Evolutionary conservation across 2,888 invertebrate species (phyloP).

Genomic region (Pristionchus maxplancki): DNA sequence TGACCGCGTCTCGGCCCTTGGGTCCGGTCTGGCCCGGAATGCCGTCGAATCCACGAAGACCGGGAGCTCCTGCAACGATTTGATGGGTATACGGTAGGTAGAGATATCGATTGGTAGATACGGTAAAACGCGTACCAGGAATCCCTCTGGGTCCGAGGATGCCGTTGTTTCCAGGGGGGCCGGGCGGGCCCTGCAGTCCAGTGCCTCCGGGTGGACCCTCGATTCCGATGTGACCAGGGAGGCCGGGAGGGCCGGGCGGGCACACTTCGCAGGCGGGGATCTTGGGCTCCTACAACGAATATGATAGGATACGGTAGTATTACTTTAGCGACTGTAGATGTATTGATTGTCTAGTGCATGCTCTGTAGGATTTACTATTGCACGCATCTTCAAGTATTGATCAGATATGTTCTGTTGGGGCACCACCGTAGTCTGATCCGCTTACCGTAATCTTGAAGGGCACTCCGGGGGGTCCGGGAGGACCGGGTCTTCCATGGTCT

Average conservation of each 20-base stretch:
- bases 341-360: neutral
- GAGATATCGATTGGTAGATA: too few species aligned
- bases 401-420: neutral
- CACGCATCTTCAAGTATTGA: neutral
- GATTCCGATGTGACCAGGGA: conserved; percentile 34
- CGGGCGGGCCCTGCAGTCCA: conserved; percentile 41
- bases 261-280: conserved; percentile 32
- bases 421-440: neutral
- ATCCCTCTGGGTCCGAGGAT: conserved; percentile 3
- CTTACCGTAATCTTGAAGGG: conserved; percentile 43
- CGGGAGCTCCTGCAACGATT: conserved; percentile 53
- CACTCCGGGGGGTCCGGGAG: conserved; percentile 61
- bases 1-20: conserved; percentile 55
- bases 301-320: neutral
- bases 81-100: too few species aligned
- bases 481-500: conserved; percentile 59
- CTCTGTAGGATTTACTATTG: neutral
- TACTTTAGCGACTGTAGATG: too few species aligned
- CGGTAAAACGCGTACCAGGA: neutral
- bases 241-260: conserved; percentile 46
- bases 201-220: conserved; percentile 43
- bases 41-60: conserved; percentile 59
- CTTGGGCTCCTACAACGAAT: conserved; percentile 26
- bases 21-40: conserved; percentile 59
- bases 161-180: conserved; percentile 44